Evolutionary conservation across 2,113 vertebrate genomes (phyloP).

Genomic region (Phycodurus eques): DNA sequence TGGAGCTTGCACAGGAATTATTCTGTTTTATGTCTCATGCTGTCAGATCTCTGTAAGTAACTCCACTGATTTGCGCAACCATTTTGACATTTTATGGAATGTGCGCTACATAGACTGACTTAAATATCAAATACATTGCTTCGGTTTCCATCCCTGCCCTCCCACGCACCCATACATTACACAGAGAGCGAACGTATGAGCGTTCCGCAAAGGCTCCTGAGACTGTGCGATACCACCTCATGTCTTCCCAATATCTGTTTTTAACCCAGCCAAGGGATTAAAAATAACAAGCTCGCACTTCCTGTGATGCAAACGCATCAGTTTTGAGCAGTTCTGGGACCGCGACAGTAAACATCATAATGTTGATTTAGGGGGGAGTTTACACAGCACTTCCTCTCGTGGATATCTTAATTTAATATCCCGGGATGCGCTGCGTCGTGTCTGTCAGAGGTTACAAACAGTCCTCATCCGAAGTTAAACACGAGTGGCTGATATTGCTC

Average conservation of each 20-base stretch:
- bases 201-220: no score
- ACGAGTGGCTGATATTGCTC: not conserved
- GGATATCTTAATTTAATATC: constrained; percentile 49
- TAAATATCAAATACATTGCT: constrained; percentile 38
- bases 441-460: constrained; percentile 73
- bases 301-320: constrained; percentile 46
- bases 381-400: constrained; percentile 47
- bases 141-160: constrained; percentile 40
- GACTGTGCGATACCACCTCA: constrained; percentile 31
- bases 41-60: constrained; percentile 31
- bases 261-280: constrained; percentile 30
- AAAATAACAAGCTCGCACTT: constrained; percentile 43
- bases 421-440: constrained; percentile 41
- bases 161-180: constrained; percentile 53
- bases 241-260: constrained; percentile 43
- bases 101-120: constrained; percentile 23
- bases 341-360: constrained; percentile 49
- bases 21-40: constrained; percentile 32
- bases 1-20: constrained; percentile 16
- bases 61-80: not conserved
- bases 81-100: constrained; percentile 12
- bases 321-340: constrained; percentile 31
- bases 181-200: constrained; percentile 3
- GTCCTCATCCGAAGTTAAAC: constrained; percentile 15
- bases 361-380: constrained; percentile 55